Evolutionary conservation across 2,797 vertebrate genomes (phyloP).

Genomic region (Trichosurus vulpecula): DNA sequence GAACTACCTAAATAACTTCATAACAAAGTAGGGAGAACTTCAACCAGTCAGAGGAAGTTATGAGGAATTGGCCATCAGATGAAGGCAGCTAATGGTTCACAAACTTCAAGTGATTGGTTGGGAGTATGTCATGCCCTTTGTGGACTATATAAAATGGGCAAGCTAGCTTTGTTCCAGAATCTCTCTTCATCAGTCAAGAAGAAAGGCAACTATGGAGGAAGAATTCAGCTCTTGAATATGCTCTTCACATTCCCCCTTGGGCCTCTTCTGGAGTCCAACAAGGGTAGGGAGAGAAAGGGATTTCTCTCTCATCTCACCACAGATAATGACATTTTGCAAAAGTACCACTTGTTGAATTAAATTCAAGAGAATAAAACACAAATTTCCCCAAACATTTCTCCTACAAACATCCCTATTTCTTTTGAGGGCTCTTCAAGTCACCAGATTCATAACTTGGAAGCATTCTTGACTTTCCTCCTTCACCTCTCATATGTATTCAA

Average conservation of each 20-base stretch:
- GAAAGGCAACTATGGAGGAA: neutral
- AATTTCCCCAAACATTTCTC: neutral
- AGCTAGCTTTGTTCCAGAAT: neutral
- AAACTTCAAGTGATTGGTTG: neutral
- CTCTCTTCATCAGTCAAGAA: neutral
- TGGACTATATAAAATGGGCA: neutral
- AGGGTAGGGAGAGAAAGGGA: neutral
- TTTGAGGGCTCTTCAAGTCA: neutral
- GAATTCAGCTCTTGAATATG: neutral
- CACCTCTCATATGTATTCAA: neutral
- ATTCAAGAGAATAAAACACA: neutral
- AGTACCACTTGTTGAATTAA: neutral
- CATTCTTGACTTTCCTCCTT: neutral
- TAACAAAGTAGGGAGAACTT: neutral
- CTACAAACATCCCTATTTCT: neutral
- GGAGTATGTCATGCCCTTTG: neutral
- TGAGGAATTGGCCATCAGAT: neutral
- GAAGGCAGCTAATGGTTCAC: neutral
- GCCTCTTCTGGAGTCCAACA: neutral
- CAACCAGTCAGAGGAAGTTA: neutral
- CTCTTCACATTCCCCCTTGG: neutral
- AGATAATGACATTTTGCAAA: neutral
- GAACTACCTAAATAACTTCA: neutral
- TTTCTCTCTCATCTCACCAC: neutral
- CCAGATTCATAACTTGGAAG: neutral